Evolutionary conservation across 2,113 vertebrate species (phyloP).

Genomic region (Psittacula cyanocephala): DNA sequence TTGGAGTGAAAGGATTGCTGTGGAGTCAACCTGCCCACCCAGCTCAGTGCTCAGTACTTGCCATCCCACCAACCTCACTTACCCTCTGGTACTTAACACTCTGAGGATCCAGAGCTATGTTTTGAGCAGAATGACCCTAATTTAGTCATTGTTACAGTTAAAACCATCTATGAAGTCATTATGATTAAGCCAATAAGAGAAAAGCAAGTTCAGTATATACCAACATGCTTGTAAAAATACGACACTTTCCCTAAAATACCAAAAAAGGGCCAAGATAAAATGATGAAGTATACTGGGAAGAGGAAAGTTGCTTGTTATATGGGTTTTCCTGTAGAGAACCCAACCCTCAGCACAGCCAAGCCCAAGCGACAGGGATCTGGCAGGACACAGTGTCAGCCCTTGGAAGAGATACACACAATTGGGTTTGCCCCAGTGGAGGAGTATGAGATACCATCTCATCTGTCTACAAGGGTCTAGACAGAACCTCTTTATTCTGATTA

Average conservation of each 20-base stretch:
- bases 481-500: not conserved
- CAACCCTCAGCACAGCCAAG: not conserved
- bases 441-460: not conserved
- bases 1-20: not conserved
- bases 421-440: not conserved
- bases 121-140: not conserved
- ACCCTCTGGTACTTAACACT: not conserved
- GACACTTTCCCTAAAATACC: not conserved
- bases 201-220: not conserved
- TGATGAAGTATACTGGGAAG: not conserved
- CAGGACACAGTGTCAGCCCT: not conserved
- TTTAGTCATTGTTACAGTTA: not conserved
- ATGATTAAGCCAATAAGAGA: not conserved
- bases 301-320: not conserved
- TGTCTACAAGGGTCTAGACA: not conserved
- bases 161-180: not conserved
- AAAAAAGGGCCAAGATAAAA: not conserved
- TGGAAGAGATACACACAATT: accelerated
- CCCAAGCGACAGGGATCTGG: not conserved
- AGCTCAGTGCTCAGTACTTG: not conserved
- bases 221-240: not conserved
- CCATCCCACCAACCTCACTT: not conserved
- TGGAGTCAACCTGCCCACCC: not conserved
- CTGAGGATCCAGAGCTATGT: not conserved
- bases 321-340: not conserved